Conservation (phyloP, 2,797 vertebrate genomes). For the Propithecus deckenii region DNA sequence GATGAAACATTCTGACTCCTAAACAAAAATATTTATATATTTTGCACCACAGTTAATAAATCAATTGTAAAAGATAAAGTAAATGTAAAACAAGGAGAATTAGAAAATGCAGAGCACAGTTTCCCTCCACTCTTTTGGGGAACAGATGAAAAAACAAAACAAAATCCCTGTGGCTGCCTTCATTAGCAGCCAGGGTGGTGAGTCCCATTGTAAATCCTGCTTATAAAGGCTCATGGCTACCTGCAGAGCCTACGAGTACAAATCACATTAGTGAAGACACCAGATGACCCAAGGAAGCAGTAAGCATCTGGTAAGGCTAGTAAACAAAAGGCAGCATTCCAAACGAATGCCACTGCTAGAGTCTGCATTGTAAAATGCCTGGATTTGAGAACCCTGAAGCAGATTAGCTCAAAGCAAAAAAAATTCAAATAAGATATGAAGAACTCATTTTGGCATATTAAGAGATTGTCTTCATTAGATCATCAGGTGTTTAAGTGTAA, state of each 20-base stretch:
- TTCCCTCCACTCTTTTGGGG: slow-evolving; percentile 54
- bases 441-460: slow-evolving; percentile 97
- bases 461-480: slow-evolving; percentile 98
- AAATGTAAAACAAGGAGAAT: slow-evolving; percentile 57
- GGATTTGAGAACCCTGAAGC: slow-evolving; percentile 86
- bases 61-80: slow-evolving; percentile 54
- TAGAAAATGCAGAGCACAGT: slow-evolving; percentile 13
- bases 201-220: slow-evolving; percentile 88
- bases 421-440: slow-evolving; percentile 92
- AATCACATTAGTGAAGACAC: slow-evolving; percentile 92
- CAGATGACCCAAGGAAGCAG: slow-evolving; percentile 91
- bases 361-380: slow-evolving; percentile 87
- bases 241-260: slow-evolving; percentile 94
- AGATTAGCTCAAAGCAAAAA: slow-evolving; percentile 92
- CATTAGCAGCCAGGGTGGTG: slow-evolving; percentile 89
- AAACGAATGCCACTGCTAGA: slow-evolving; percentile 92
- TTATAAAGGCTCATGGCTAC: slow-evolving; percentile 91
- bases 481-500: slow-evolving; percentile 90
- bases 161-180: slow-evolving; percentile 75
- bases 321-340: slow-evolving; percentile 94
- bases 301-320: slow-evolving; percentile 86
- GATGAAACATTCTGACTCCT: slow-evolving; percentile 55
- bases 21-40: slow-evolving; percentile 63
- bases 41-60: slow-evolving; percentile 43
- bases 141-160: slow-evolving; percentile 65